Evolutionary conservation across 2,888 invertebrate species (phyloP), one percentile per base, ranked within the genome.

Genomic region (Gnatocerus cornutus): DNA sequence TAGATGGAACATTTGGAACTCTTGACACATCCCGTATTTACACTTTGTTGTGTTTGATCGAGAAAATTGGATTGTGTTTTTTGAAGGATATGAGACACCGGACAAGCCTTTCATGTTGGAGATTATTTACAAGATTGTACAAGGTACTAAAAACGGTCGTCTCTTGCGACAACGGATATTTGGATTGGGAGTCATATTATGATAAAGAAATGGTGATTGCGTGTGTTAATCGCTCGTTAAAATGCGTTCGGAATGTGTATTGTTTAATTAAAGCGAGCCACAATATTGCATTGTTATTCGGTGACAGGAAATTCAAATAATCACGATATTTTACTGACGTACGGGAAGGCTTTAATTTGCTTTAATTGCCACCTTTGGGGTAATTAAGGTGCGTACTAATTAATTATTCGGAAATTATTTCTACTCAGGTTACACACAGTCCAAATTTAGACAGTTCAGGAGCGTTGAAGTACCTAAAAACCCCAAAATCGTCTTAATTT

Each of bases 31-130:
- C 29, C 30, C 13, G 29, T 29, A 50, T 50, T 50, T 29, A 30
- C 50, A 50, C 29, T 50, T 50, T 50, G 50, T 52, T 52, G 29
- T 48, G 48, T 52, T 52, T 52, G 52, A 52, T 52, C 55, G 55
- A 55, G 8, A 39, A 55, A 55, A 37, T 55, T 13, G 55, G 55
- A 55, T 55, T 33, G 55, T 10, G 30, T 55, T 55, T 7, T 55
- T 27, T 37, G 55, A 33, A 14, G 10, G 13, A 37, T 37, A 39
- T 12, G 37, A 55, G 16, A 5, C 55, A 4, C 10, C 7, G 27
- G 8, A 55, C 33, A 21, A 21, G 21, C 1, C 21, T 21, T 21
- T 21, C 21, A 21, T 21, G 21, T 33, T 30, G n/a, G 6, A 52
- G 52, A 52, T 52, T 14, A 48, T 48, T 48, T 48, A 48, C 27